Evolutionary conservation across 2,888 invertebrate species (phyloP).

Genomic region (Chrysina gloriosa): DNA sequence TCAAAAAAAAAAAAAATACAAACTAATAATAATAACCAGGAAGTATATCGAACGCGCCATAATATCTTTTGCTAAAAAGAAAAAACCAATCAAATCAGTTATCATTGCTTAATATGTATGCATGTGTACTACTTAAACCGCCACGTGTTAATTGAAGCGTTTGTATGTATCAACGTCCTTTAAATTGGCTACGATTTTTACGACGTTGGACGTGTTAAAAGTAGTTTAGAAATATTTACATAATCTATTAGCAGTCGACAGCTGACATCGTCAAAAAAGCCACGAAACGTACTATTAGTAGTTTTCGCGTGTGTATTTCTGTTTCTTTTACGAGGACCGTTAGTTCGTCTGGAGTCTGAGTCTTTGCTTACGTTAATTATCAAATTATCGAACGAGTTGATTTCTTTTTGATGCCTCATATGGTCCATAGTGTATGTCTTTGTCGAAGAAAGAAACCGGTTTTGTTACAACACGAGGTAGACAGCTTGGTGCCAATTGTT

Average conservation of each 20-base stretch:
- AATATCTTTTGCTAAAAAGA: not conserved
- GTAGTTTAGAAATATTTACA: not conserved
- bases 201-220: not conserved
- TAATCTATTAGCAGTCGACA: not conserved
- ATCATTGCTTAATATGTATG: not conserved
- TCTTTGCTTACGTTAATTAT: not conserved
- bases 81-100: no score
- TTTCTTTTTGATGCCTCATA: no score
- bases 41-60: not conserved
- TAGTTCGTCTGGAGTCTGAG: not conserved
- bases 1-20: no score
- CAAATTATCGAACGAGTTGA: not conserved
- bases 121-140: not conserved
- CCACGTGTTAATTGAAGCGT: not conserved
- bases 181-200: not conserved
- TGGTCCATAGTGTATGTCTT: no score
- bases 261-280: no score
- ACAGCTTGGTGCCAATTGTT: no score
- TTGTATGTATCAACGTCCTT: slow-evolving; percentile 1
- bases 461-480: no score
- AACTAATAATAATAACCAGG: no score
- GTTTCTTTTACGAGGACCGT: not conserved
- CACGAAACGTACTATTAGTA: no score
- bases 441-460: no score
- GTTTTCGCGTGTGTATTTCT: not conserved